Evolutionary conservation across 1,140 invertebrate genomes (phyloP).

Genomic region (Portunus trituberculatus): DNA sequence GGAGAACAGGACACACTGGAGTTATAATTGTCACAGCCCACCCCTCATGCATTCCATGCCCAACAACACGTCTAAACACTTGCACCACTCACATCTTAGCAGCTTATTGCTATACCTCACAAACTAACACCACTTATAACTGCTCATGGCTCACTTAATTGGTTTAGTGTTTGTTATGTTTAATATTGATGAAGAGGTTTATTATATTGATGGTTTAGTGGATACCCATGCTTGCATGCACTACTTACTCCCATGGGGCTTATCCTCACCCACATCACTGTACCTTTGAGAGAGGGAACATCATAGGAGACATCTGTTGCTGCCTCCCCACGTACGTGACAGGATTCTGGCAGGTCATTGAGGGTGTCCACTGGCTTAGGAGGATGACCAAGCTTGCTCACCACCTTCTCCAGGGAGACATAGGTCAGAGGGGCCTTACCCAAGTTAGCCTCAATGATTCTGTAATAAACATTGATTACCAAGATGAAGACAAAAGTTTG

Average conservation of each 20-base stretch:
- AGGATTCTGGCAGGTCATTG: conserved; percentile 80
- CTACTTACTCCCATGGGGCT: background rate
- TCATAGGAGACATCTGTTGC: conserved; percentile 81
- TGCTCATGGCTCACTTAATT: no score
- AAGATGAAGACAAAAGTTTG: no score
- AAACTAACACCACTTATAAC: no score
- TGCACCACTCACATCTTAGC: no score
- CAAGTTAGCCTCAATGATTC: conserved; percentile 84
- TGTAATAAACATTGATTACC: background rate
- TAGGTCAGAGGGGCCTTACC: conserved; percentile 86
- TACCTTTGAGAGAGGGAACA: conserved; percentile 83
- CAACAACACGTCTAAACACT: no score
- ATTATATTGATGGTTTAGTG: no score
- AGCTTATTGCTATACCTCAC: no score
- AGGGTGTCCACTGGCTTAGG: conserved; percentile 82
- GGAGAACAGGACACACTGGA: no score
- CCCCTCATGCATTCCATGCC: no score
- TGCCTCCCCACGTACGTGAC: conserved; percentile 81
- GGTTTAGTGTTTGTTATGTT: no score
- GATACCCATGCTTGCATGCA: background rate
- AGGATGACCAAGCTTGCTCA: conserved; percentile 83
- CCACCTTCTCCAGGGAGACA: conserved; percentile 85
- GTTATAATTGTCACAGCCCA: no score
- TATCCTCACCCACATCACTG: background rate
- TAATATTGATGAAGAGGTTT: no score